Base-by-base conservation (phyloP, 2,113 vertebrate genomes). In the Cygnus atratus region DNA sequence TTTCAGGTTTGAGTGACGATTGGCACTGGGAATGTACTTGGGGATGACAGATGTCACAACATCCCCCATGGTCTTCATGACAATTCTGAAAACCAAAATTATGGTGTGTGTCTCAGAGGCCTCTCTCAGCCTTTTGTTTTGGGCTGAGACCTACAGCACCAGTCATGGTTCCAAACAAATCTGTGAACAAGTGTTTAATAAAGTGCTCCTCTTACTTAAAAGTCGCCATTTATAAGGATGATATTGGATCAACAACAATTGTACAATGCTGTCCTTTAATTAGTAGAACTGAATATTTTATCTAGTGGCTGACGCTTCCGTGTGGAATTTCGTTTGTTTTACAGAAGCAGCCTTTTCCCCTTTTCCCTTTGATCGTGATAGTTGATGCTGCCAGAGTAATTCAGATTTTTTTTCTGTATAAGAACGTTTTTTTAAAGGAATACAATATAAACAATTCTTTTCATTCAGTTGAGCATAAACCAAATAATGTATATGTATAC, bases 101-200 rank as follows among this genome's bases (percentile, higher is more conserved):
- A 41, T 3, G 4, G n/a, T 71, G 9, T 2, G 1, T 48, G 18
- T 62, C 13, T 66, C 33, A 31, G 52, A 48, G 16, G 10, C 11
- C 29, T 35, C 29, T n/a, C 29, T 50, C 33, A 52, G 6, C 2
- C 1, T 8, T 21, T 14, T 52, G 39, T 35, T 52, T 63, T 35
- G 10, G 1, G 1, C 2, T 48, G 16, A 6, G 13, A 50, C 37
- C 21, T 1, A 0, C 13, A 8, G 16, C 44, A n/a, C 19, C 4
- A 2, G 20, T 28, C 28, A 0, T 0, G 1, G 6, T 41, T 79
- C 66, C 52, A 41, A 13, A 82, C 10, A 70, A 66, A 29, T 21
- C 28, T 0, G 1, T 33, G 35, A 57, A 28, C 24, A 11, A 5
- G 5, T 50, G 4, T 29, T 75, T 71, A 52, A 6, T 79, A 2